phyloP scores from a whole-genome alignment of 2,888 invertebrate species.

The Synergus gifuensis region DNA sequence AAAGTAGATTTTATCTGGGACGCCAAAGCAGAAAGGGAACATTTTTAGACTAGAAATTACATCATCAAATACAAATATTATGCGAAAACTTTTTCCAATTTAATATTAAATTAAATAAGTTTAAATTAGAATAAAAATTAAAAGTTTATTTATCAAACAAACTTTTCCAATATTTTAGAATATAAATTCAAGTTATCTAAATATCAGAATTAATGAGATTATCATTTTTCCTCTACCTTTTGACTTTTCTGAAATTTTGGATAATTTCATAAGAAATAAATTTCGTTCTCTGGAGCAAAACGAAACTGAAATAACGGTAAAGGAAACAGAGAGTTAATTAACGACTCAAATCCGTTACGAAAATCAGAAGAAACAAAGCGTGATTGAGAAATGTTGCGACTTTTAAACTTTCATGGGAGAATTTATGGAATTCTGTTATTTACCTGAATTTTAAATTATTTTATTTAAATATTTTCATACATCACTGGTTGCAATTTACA shows the following conservation, averaged over 20 bases:
- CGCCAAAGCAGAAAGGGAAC: neutral
- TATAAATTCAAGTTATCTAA: neutral
- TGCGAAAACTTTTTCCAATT: too few species aligned
- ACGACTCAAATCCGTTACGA: conserved; percentile 8
- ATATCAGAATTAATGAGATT: neutral
- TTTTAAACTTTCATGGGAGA: neutral
- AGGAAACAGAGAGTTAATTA: neutral
- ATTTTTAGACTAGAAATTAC: neutral
- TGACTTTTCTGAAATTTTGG: neutral
- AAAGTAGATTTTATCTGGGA: conserved; percentile 22
- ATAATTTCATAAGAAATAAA: neutral
- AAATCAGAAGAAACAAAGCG: neutral
- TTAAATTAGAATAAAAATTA: too few species aligned
- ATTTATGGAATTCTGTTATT: neutral
- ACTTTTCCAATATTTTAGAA: neutral
- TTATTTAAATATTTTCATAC: neutral
- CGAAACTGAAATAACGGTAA: conserved; percentile 16
- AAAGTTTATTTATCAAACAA: neutral
- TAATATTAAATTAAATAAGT: too few species aligned
- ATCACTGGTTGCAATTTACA: neutral
- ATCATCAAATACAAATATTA: too few species aligned
- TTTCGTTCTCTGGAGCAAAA: conserved; percentile 26
- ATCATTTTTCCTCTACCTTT: neutral
- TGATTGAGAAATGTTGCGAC: neutral
- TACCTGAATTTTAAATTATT: neutral